A percentile compares a stretch with the other conserved stretches of the same genome.
Conservation (phyloP, 1,140 invertebrate genomes). For the Drosophila leontia region DNA sequence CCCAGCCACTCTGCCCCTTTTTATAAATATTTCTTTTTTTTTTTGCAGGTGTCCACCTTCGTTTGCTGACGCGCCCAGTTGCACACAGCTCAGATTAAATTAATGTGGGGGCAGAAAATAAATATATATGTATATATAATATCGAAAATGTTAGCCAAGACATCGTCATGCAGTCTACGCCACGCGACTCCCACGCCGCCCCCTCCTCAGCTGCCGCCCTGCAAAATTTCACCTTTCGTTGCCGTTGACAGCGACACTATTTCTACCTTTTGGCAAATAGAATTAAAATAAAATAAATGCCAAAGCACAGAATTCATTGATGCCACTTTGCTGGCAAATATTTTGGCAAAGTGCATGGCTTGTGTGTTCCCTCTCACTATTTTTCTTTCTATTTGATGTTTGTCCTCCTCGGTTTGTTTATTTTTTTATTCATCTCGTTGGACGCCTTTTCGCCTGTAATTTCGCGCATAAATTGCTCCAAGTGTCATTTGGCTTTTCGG, state of each 20-base stretch:
- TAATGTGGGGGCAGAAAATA: conserved; percentile 43
- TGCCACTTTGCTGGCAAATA: conserved; percentile 78
- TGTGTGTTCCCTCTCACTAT: conserved; percentile 12
- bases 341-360: conserved; percentile 72
- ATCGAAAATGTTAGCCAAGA: conserved; percentile 10
- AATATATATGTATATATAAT: not conserved
- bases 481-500: conserved; percentile 51
- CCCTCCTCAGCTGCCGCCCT: conserved; percentile 20
- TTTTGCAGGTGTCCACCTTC: conserved; percentile 67
- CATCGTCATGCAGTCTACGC: conserved; percentile 81
- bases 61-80: conserved; percentile 71
- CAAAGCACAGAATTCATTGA: conserved; percentile 64
- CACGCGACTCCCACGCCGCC: conserved; percentile 72
- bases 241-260: conserved; percentile 75
- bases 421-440: conserved; percentile 60
- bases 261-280: conserved; percentile 59
- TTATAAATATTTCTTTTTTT: no score
- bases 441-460: conserved; percentile 75
- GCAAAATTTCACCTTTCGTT: conserved; percentile 66
- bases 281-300: conserved; percentile 4
- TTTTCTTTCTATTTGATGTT: conserved; percentile 76
- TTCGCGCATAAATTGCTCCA: conserved; percentile 77
- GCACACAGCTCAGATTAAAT: conserved; percentile 71
- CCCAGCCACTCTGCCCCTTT: conserved; percentile 6
- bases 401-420: conserved; percentile 65